Base-by-base conservation (phyloP, 2,797 vertebrate species). In the Glossophaga mutica region DNA sequence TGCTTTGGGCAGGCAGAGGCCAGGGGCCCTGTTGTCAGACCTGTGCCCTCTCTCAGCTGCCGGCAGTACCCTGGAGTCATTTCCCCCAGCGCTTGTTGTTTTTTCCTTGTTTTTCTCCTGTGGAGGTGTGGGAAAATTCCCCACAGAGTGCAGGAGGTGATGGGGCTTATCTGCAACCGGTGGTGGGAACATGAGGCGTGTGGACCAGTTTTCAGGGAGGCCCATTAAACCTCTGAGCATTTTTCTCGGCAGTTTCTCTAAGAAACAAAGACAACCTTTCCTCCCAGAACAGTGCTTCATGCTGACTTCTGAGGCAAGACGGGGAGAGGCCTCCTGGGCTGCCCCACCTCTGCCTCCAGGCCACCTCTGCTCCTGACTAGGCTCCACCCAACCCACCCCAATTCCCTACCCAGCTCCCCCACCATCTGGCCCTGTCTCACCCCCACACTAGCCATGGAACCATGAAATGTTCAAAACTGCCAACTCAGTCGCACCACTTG, bases 91-190 rank as follows among this genome's bases (percentile, higher is more conserved):
- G 0, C 57, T 57, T 90, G 81, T 94, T 90, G 85, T 37, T 91
- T 83, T 95, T 87, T 39, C 95, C 86, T 90, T 92, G 65, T 91
- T 96, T 95, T 93, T 42, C 29, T 88, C 74, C 83, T 52, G 24
- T 5, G 22, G 87, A 57, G 57, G 76, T 62, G 11, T 70, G 76
- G 88, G 91, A 92, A 95, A 94, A 70, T 79, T 52, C 84, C 70
- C 57, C 46, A 19, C 26, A 67, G 78, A 42, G 52, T 67, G 21
- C 44, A 24, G 48, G 76, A 8, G 3, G 65, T 2, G 39, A n/a
- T 32, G 29, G 29, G 1, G 22, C 15, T 81, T 52, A 34, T 87
- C 76, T 76, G 55, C 79, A 55, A 29, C 10, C 46, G 2, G 0
- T 4, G 26, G 44, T 55, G 39, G 95, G 65, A 78, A 86, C 46